Evolutionary conservation across 2,113 vertebrate genomes (phyloP), one percentile per base, ranked within the genome.

Genomic region (Montifringilla adamsi): DNA sequence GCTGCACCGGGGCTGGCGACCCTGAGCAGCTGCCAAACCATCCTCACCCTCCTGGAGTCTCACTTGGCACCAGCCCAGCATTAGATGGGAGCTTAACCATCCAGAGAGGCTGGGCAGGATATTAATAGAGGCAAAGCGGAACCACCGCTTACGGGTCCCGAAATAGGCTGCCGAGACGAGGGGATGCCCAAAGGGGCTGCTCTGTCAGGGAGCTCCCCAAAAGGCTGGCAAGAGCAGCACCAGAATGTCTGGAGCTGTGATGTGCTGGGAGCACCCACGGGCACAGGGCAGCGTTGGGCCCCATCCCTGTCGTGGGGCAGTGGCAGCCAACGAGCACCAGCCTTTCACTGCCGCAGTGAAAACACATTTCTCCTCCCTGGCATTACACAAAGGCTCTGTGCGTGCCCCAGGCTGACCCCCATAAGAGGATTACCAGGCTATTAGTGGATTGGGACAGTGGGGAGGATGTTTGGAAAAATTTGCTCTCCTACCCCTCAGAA

Each of bases 341-440:
- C 24, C 13, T 74, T 75, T 82, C 9, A 1, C 58, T 0, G 8
- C 53, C 0, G 0, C 50, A 49, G 84, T 47, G 84, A 88, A 90
- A 90, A 87, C 1, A 5, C 2, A 1, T 84, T 88, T 83, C 81
- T 70, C 41, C 59, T 73, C 73, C 86, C 81, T 4, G 2, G 66
- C 70, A 8, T 52, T 67, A 52, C 85, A 86, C 58, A 79, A 79
- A 94, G 39, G 85, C 80, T 95, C 75, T 60, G 15, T 0, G 6
- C 31, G 60, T 11, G 30, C 43, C 90, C 95, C 89, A 52, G 84
- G 80, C 60, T 96, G 95, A 92, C 83, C 92, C 87, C 59, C 2
- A 0, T 97, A 93, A 96, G 94, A 95, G 74, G 96, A 95, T 96
- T 96, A 94, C 28, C 7, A 44, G 72, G 90, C 85, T 96, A 66